Base-by-base conservation (phyloP, 2,888 invertebrate genomes). In the Ectropis crepuscularia region DNA sequence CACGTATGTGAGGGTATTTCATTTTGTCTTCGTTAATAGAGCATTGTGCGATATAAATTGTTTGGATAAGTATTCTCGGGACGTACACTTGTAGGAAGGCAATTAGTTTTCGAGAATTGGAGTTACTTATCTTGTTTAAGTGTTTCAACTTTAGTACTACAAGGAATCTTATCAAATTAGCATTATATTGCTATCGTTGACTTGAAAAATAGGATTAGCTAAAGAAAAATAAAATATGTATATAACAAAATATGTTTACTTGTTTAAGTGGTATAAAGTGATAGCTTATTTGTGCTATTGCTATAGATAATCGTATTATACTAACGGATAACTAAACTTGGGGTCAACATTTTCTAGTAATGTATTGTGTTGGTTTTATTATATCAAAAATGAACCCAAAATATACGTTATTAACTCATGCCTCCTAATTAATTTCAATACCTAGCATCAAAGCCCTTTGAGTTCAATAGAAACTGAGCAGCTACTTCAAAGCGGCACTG, bases 1-100 rank as follows among this genome's bases (percentile, higher is more conserved):
- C 51, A 63, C 64, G 64, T 63, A 68, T 62, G 59, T 59, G 58
- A 62, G 64, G 69, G 64, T 68, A 69, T 67, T 68, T 68, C 63
- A 67, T 70, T 69, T 65, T 63, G 61, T 51, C 61, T 63, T 39
- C 49, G 60, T 46, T 63, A 59, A 63, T 64, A 64, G 60, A 65
- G 57, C 53, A 65, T 65, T 65, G 60, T 60, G 47, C 10, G 54
- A 54, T 60, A 57, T 59, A 64, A 60, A 60, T 65, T 65, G 60
- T 53, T 60, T 57, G 36, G 57, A 46, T 57, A 57, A 61, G 60
- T 65, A 53, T 47, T 47, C 60, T 64, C 45, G 42, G 42, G 48
- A 12, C 55, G 37, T 36, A n/a, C 28, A 48, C 47, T 53, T 58
- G 53, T 43, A 41, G 50, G 6, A 55, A 48, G 53, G 53, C 48